Conservation (phyloP, 2,888 invertebrate species). For the Sesia bembeciformis region DNA sequence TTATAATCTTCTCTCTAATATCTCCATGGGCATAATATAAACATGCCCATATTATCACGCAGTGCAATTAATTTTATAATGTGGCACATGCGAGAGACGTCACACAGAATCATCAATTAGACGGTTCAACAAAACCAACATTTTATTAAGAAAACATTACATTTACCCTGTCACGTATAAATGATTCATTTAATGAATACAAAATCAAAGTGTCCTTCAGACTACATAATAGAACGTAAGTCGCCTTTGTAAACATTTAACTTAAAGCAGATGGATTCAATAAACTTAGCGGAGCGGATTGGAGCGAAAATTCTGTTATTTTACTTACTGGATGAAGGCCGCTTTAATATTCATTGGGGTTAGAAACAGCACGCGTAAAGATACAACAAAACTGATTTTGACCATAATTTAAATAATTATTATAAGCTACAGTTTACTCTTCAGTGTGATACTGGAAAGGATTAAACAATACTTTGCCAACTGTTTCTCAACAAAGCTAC, state of each 20-base stretch:
- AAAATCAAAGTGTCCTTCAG: constrained; percentile 16
- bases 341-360: constrained; percentile 6
- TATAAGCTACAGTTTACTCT: not conserved
- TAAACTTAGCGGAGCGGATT: not conserved
- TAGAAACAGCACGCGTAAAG: constrained; percentile 1
- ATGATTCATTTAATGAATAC: constrained; percentile 32
- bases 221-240: not conserved
- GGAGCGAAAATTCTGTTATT: not conserved
- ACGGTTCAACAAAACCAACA: not conserved
- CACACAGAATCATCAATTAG: constrained; percentile 13
- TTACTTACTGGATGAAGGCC: constrained; percentile 3
- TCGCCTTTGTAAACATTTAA: not conserved
- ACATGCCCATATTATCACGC: not conserved
- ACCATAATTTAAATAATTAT: not conserved
- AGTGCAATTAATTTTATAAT: not conserved
- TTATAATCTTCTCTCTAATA: no score
- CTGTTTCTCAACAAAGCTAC: no score
- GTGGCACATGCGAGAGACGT: constrained; percentile 14
- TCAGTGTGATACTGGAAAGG: no score
- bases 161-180: constrained; percentile 23
- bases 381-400: not conserved
- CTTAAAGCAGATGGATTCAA: not conserved
- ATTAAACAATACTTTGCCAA: no score
- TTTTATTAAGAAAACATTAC: not conserved
- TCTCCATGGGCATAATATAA: no score